phyloP scores from a whole-genome alignment of 2,113 vertebrate species.

The Cavia porcellus region DNA sequence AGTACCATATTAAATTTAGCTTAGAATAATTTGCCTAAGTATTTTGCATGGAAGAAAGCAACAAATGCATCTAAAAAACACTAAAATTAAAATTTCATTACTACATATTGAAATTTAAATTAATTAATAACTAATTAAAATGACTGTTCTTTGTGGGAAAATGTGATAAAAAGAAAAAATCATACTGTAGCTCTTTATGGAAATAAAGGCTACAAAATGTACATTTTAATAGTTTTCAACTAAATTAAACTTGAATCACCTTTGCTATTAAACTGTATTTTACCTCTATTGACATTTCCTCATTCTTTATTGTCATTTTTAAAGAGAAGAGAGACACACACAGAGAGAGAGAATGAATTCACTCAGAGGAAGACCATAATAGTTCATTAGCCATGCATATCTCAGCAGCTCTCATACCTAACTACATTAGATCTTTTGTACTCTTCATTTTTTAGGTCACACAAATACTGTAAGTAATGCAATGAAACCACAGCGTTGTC shows the following conservation, averaged over 20 bases:
- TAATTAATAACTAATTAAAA: conserved; percentile 80
- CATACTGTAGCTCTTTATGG: background rate
- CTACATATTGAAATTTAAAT: conserved; percentile 79
- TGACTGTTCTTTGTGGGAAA: conserved; percentile 62
- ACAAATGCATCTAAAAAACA: background rate
- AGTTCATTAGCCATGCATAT: conserved; percentile 50
- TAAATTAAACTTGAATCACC: conserved; percentile 34
- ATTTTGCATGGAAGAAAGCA: background rate
- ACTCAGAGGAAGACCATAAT: conserved; percentile 66
- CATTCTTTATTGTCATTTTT: conserved; percentile 71
- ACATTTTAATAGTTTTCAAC: conserved; percentile 70
- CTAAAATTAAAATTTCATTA: conserved; percentile 79
- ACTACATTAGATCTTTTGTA: conserved; percentile 81
- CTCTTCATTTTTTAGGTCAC: conserved; percentile 84
- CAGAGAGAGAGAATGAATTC: conserved; percentile 57
- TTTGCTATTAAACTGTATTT: conserved; percentile 61
- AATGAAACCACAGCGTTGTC: conserved; percentile 85
- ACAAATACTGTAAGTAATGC: conserved; percentile 84
- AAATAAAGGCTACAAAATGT: conserved; percentile 33
- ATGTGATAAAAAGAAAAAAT: conserved; percentile 41
- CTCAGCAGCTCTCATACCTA: conserved; percentile 72
- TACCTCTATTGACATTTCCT: conserved; percentile 52
- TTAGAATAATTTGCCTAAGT: conserved; percentile 55
- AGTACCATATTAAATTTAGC: conserved; percentile 49
- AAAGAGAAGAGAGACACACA: background rate